Base-by-base conservation (phyloP, 2,797 vertebrate species). In the Galago senegalensis region DNA sequence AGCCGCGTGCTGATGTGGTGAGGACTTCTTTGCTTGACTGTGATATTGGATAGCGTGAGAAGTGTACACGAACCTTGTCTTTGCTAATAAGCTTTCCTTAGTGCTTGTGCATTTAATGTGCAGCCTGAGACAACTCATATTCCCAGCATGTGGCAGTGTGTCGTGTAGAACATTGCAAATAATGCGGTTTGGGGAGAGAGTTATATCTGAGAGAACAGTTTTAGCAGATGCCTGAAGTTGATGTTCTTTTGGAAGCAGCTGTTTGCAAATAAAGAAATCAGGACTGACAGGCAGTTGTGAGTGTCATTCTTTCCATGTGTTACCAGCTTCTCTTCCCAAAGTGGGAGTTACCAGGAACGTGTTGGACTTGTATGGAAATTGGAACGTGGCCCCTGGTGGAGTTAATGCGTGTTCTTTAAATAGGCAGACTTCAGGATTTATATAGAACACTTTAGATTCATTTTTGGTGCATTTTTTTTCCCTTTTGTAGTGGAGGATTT, bases 211-310 rank as follows among this genome's bases (percentile, higher is more conserved):
- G 84, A 81, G 75, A 43, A 6, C 13, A 5, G 43, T n/a, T 49
- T 77, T 34, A 27, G 37, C 12, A 4, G 79, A 17, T 37, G 16
- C 27, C 58, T 12, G 34, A 25, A 80, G 65, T 88, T 12, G 49
- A 5, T 61, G 65, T 40, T 83, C 70, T 83, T 90, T 72, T 76
- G 91, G 91, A 93, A 96, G 85, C 97, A 97, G 97, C 97, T 98
- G 97, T 97, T 95, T 73, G 67, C 91, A 92, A 92, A 96, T 97
- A 94, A 97, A 96, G 87, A 93, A 94, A 90, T 96, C 34, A 23
- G 37, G 84, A 56, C 70, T 61, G 96, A 73, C 93, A 93, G 89
- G 61, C 95, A 75, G 95, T 93, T 94, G 93, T 76, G 81, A 29
- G 56, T 96, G 91, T 96, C 96, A 27, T 56, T 84, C 95, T 93